A percentile compares a stretch with the other conserved stretches of the same genome.
phyloP scores from a whole-genome alignment of 2,888 invertebrate genomes.

The Melinaea menophilus region DNA sequence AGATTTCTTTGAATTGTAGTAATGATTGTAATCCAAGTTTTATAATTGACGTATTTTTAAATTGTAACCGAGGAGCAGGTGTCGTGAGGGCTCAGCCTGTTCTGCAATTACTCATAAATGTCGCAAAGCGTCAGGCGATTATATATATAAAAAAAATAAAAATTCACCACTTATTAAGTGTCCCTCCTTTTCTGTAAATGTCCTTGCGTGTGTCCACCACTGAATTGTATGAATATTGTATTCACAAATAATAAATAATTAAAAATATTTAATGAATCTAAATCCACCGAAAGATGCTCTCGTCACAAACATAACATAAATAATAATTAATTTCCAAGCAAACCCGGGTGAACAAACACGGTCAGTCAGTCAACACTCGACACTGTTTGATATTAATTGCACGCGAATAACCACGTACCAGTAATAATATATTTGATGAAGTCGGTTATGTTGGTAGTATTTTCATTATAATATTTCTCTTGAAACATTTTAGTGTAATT shows the following conservation, averaged over 20 bases:
- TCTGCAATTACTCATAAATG: slow-evolving; percentile 59
- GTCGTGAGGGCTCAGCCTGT: slow-evolving; percentile 34
- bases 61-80: slow-evolving; percentile 43
- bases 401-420: slow-evolving; percentile 25
- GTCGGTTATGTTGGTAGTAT: slow-evolving; percentile 39
- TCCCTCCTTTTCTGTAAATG: slow-evolving; percentile 26
- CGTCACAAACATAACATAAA: too few relatives aligned
- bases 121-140: slow-evolving; percentile 53
- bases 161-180: slow-evolving; percentile 25
- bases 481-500: too few relatives aligned
- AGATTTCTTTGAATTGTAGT: slow-evolving; percentile 4
- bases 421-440: slow-evolving; percentile 35
- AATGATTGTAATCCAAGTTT: slow-evolving; percentile 18
- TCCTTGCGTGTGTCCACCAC: slow-evolving; percentile 22
- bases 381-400: slow-evolving; percentile 30
- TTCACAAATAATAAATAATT: slow-evolving; percentile 2
- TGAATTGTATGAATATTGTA: background rate
- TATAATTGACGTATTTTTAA: slow-evolving; percentile 27
- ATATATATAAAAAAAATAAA: slow-evolving; percentile 34
- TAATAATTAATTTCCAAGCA: background rate
- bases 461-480: slow-evolving; percentile 15
- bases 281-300: too few relatives aligned
- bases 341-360: slow-evolving; percentile 2
- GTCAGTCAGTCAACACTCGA: slow-evolving; percentile 1
- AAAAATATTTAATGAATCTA: too few relatives aligned